Base-by-base conservation (phyloP, 1,140 invertebrate genomes). In the Drosophila bocki region DNA sequence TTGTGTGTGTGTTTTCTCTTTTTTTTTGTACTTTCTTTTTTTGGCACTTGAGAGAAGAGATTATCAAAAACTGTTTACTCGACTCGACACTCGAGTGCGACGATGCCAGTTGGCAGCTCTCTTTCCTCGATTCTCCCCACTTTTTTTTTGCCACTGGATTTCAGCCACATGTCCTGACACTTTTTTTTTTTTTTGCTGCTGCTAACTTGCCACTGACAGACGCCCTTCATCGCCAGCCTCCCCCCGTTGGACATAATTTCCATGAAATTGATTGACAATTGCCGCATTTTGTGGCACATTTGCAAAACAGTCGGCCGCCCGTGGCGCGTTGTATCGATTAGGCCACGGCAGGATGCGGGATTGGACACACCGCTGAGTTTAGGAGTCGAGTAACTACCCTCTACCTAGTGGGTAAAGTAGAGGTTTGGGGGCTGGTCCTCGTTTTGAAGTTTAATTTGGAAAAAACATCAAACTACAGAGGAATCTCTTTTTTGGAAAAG, bases 191-290 rank as follows among this genome's bases (percentile, higher is more conserved):
- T 29, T 0, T 7, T 29, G 22, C 22, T 29, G 26, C 82, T 54
- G 80, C 67, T 76, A 48, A 48, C 60, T 84, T 72, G 77, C 56
- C 82, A 74, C 58, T 88, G 84, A 87, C 84, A 88, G 68, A 69
- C 71, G 72, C 67, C 77, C 48, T 83, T 70, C 71, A 78, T 37
- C 64, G 59, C 17, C 37, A 22, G 29, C 41, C 26, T 29, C 35
- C 51, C 62, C 45, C 58, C 54, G 53, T 64, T 64, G 87, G 75
- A 79, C 85, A 90, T 88, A 88, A 88, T 88, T 88, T 88, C 78
- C 78, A 82, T 90, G 81, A 83, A 81, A 88, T 88, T 88, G 85
- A 88, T 88, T 88, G 85, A 88, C 85, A 88, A 88, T 88, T 88
- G 85, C 78, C 81, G 85, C 85, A 86, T 86, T 86, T 86, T 86